A percentile compares a stretch with the other conserved stretches of the same genome.
These are phyloP conservation scores for Drosophila lacteicornis DNA, from an alignment of 1,140 invertebrate genomes.

Conservation along the genomic window DNA sequence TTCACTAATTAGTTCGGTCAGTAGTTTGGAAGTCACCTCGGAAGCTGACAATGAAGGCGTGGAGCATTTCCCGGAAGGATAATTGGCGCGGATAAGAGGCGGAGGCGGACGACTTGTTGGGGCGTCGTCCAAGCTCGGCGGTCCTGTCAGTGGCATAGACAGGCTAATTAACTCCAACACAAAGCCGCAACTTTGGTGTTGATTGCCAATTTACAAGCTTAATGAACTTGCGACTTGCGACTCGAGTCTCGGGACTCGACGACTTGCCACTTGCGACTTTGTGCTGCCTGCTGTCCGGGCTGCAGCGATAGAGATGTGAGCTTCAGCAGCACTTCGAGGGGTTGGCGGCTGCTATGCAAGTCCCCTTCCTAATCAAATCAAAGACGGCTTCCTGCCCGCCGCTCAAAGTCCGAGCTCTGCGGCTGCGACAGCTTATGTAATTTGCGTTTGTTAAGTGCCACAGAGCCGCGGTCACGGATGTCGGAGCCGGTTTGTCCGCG, in stretches of 20 bases:
- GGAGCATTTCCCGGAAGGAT: constrained; percentile 20
- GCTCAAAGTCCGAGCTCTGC: not conserved
- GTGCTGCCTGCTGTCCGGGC: constrained; percentile 3
- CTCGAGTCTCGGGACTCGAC: constrained; percentile 1
- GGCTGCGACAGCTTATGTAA: constrained; percentile 19
- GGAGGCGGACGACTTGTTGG: not conserved
- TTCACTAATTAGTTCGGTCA: constrained; percentile 6
- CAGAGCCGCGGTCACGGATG: not conserved
- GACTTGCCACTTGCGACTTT: constrained; percentile 20
- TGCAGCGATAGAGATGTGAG: constrained; percentile 8
- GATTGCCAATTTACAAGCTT: constrained; percentile 75
- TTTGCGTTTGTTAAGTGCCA: constrained; percentile 23
- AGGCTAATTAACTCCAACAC: constrained; percentile 71
- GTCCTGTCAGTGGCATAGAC: constrained; percentile 62
- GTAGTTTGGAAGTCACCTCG: not conserved
- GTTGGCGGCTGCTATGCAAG: constrained; percentile 23
- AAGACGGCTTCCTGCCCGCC: constrained; percentile 12
- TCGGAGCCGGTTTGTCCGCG: not conserved
- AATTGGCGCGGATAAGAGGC: constrained; percentile 7
- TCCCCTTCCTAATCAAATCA: constrained; percentile 48
- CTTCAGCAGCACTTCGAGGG: too few relatives aligned
- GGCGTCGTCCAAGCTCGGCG: constrained; percentile 25
- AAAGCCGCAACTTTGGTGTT: constrained; percentile 71
- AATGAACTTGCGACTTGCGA: constrained; percentile 61
- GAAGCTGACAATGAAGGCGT: constrained; percentile 5